Evolutionary conservation across 2,888 invertebrate genomes (phyloP), one percentile per base, ranked within the genome.

Genomic region (Cryptocheilus praepositus): DNA sequence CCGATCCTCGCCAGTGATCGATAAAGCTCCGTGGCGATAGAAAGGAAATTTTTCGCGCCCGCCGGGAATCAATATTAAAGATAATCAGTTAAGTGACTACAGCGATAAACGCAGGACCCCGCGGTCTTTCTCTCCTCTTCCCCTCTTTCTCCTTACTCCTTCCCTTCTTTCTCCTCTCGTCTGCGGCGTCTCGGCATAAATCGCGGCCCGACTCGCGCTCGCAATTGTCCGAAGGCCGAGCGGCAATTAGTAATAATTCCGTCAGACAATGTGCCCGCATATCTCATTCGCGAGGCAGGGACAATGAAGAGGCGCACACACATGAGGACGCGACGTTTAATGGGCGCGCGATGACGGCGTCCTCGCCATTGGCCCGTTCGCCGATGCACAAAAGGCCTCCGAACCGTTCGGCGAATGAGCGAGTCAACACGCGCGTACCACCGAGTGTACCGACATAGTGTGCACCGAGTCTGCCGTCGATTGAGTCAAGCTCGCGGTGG

Each of bases 241-340:
- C 72, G 71, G 80, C 83, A 85, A 85, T 85, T 85, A 85, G 85
- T 83, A 81, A 83, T 83, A 83, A 83, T 82, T 85, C 78, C 71
- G 76, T 61, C 79, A 80, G 83, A 83, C 83, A 84, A 81, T 83
- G 77, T 76, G 78, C 84, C 83, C 85, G 83, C 80, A 82, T 82
- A 65, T 67, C 64, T 77, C 74, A 82, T 84, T 76, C 71, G 75
- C 71, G 57, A 73, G 67, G 18, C 70, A 54, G 62, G 62, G 64
- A 74, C 64, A 70, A 74, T 72, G 69, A 67, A 73, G 70, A 72
- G 64, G 55, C 64, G 54, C 56, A 52, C 51, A 59, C 63, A 64
- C 60, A 62, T 57, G 60, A 57, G 43, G 45, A 45, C 56, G 64
- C 51, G 68, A 68, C 36, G 36, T 55, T 60, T 70, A 67, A 73